Conservation (phyloP, 1,140 invertebrate species). For the Acromyrmex charruanus region DNA sequence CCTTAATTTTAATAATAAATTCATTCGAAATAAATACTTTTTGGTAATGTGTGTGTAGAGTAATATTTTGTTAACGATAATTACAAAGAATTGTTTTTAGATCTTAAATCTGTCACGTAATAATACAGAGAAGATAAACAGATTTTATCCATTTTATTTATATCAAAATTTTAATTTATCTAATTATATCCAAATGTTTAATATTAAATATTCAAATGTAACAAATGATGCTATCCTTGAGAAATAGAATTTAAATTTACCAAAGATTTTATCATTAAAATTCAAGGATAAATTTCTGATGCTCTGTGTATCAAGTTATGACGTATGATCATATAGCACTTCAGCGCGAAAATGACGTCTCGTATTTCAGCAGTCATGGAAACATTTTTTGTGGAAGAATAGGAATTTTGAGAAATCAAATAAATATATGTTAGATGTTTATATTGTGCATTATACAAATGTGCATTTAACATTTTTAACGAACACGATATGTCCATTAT, state of each 20-base stretch:
- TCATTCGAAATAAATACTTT: not conserved
- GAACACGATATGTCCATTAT: conserved; percentile 17
- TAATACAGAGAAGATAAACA: not conserved
- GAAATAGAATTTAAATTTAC: not conserved
- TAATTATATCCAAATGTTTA: not conserved
- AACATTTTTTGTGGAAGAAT: not conserved
- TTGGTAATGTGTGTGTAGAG: not conserved
- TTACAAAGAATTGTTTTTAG: conserved; percentile 2
- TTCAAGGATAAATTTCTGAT: conserved; percentile 19
- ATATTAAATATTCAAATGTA: conserved; percentile 11
- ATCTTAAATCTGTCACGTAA: not conserved
- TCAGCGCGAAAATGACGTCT: conserved; percentile 29
- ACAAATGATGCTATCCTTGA: not conserved
- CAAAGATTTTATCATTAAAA: conserved; percentile 12
- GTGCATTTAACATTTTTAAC: conserved; percentile 34
- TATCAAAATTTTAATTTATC: conserved; percentile 2
- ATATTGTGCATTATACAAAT: conserved; percentile 11
- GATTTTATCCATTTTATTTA: not conserved
- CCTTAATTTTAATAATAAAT: conserved; percentile 37
- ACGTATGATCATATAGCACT: not conserved
- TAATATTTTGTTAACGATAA: not conserved
- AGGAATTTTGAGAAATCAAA: conserved; percentile 27
- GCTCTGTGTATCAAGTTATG: conserved; percentile 13
- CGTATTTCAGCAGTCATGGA: not conserved
- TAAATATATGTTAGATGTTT: conserved; percentile 30